phyloP scores from a whole-genome alignment of 2,888 invertebrate genomes.

The Cephus spinipes region DNA sequence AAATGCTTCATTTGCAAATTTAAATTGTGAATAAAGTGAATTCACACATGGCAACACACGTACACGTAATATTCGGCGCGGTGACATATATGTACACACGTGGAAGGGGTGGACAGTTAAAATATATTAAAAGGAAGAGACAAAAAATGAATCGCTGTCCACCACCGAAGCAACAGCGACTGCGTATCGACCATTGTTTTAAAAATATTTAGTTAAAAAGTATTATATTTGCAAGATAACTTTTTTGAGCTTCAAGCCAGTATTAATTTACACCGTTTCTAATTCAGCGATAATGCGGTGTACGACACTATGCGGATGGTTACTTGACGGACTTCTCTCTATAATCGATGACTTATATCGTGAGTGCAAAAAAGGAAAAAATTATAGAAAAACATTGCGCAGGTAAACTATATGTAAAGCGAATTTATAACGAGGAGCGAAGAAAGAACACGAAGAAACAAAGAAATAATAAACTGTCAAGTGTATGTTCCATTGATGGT shows the following conservation, averaged over 20 bases:
- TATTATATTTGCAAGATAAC: slow-evolving; percentile 12
- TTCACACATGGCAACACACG: neutral
- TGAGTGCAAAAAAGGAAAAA: neutral
- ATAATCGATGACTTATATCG: neutral
- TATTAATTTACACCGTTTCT: neutral
- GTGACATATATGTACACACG: neutral
- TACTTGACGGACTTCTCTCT: neutral
- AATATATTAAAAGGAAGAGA: neutral
- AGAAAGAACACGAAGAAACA: neutral
- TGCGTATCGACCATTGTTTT: slow-evolving; percentile 27
- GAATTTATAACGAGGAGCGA: neutral
- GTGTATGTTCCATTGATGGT: neutral
- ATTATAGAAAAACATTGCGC: neutral
- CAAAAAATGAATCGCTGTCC: slow-evolving; percentile 21
- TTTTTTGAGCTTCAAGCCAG: neutral
- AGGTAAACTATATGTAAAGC: neutral
- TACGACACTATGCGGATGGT: neutral
- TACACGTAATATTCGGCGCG: neutral
- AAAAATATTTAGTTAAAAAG: slow-evolving; percentile 28
- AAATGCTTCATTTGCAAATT: slow-evolving; percentile 15
- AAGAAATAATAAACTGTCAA: neutral
- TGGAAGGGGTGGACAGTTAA: neutral
- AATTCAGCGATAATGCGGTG: neutral
- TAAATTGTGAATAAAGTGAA: neutral
- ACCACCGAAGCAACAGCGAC: slow-evolving; percentile 16